Conservation (phyloP, 1,140 invertebrate genomes). For the Muscidifurax raptorellus region DNA sequence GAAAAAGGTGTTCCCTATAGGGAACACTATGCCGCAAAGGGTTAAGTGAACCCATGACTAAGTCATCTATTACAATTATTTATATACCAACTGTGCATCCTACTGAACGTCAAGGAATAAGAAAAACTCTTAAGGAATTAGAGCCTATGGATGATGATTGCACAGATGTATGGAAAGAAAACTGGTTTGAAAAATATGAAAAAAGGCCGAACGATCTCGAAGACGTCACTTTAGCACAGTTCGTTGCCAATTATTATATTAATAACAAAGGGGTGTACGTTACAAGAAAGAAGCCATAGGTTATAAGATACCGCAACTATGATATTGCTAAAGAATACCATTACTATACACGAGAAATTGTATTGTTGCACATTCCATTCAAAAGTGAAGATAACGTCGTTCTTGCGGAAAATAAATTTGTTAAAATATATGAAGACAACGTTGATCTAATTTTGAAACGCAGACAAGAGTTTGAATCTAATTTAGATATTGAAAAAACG, state of each 20-base stretch:
- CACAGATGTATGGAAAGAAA: constrained; percentile 61
- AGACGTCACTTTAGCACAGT: constrained; percentile 44
- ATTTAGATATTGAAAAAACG: background rate
- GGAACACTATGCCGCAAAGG: no score
- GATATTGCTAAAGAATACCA: background rate
- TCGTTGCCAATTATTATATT: background rate
- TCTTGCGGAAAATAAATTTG: background rate
- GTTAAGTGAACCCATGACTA: constrained; percentile 57
- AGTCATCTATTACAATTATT: constrained; percentile 42
- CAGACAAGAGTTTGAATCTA: background rate
- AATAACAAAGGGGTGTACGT: background rate
- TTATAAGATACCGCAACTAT: background rate
- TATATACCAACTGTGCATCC: constrained; percentile 68
- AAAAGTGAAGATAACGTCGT: constrained; percentile 12
- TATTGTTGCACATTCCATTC: background rate
- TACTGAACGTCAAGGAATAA: constrained; percentile 63
- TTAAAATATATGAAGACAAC: constrained; percentile 4
- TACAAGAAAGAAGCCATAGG: background rate
- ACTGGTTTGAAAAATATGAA: constrained; percentile 64
- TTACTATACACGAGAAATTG: no score
- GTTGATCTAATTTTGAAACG: background rate
- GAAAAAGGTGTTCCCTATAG: no score
- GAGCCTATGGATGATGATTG: constrained; percentile 54
- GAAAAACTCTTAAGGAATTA: no score
- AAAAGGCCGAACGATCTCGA: no score